Evolutionary conservation across 2,113 vertebrate genomes (phyloP).

Genomic region (Rhipidura dahli): DNA sequence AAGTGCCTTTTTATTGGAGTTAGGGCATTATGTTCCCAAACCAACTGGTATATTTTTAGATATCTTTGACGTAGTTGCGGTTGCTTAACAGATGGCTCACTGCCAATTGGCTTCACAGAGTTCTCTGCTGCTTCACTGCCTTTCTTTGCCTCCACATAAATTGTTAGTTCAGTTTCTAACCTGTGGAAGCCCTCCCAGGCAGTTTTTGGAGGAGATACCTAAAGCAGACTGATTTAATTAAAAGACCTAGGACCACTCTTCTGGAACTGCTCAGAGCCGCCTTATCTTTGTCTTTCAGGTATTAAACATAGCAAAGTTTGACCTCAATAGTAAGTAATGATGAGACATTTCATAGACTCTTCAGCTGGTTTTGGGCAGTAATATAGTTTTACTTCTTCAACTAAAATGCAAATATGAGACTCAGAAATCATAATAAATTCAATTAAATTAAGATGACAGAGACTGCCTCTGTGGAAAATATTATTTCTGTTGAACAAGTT

Average conservation of each 20-base stretch:
- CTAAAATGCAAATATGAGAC: neutral
- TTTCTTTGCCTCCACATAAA: constrained; percentile 4
- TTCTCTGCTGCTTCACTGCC: constrained; percentile 16
- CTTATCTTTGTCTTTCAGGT: neutral
- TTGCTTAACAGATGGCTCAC: constrained; percentile 45
- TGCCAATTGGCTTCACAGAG: constrained; percentile 39
- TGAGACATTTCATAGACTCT: neutral
- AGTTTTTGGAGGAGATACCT: neutral
- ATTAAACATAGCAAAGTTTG: neutral
- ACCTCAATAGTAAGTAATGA: neutral
- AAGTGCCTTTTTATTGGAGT: constrained; percentile 13
- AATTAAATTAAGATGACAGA: neutral
- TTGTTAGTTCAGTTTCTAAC: neutral
- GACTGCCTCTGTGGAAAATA: neutral
- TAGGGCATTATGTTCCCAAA: constrained; percentile 41
- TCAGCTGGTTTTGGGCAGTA: neutral
- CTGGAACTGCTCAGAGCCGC: neutral
- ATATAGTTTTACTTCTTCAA: neutral
- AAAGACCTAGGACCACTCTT: neutral
- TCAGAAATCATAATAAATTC: neutral
- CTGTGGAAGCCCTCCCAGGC: neutral
- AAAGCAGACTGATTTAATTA: neutral
- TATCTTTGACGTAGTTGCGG: constrained; percentile 31
- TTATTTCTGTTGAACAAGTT: neutral
- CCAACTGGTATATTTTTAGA: constrained; percentile 36